Percentiles rank a stretch among this genome's conserved stretches.
These are phyloP conservation scores for Scelioninae gen. 1 DNA, from an alignment of 2,888 invertebrate species.

Conservation along the genomic window DNA sequence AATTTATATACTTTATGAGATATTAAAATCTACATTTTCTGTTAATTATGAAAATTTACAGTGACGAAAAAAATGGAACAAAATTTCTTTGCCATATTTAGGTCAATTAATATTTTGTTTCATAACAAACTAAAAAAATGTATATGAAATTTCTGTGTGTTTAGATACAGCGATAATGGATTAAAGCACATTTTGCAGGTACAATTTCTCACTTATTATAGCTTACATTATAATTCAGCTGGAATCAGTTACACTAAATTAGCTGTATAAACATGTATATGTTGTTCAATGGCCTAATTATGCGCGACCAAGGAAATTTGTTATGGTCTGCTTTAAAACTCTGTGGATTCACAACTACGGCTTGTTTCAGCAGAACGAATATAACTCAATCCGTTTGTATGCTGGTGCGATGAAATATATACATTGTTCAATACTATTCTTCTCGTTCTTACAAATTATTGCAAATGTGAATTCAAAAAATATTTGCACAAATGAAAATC, in stretches of 20 bases:
- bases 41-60: too few species aligned
- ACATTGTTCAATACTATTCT: constrained; percentile 7
- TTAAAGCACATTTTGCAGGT: constrained; percentile 26
- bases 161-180: constrained; percentile 16
- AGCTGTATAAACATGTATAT: constrained; percentile 51
- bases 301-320: constrained; percentile 58
- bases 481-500: too few species aligned
- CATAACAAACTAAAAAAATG: constrained; percentile 7
- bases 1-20: too few species aligned
- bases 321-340: constrained; percentile 58
- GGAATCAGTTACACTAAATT: constrained; percentile 61
- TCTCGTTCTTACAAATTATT: not conserved
- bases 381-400: constrained; percentile 18
- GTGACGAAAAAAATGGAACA: too few species aligned
- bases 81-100: too few species aligned
- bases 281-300: constrained; percentile 60
- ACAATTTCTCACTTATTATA: constrained; percentile 34
- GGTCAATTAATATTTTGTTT: not conserved
- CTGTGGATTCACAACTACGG: constrained; percentile 37
- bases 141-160: constrained; percentile 14
- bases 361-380: constrained; percentile 36
- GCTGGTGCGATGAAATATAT: not conserved
- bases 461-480: not conserved
- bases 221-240: constrained; percentile 49
- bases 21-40: too few species aligned